Conservation (phyloP, 2,113 vertebrate species). For the Ardeotis arabs region DNA sequence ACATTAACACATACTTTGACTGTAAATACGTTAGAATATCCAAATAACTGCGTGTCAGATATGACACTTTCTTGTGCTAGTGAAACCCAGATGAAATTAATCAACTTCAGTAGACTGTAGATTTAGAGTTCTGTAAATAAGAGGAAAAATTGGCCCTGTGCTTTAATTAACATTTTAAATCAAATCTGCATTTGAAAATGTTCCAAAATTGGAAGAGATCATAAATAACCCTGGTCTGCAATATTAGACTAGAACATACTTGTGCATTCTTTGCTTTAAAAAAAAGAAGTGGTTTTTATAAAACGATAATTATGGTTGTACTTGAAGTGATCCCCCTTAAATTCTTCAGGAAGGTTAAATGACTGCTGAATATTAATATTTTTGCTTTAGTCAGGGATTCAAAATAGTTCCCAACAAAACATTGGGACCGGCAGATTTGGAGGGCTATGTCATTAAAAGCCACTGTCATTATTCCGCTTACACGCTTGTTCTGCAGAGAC, state of each 20-base stretch:
- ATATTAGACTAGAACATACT: conserved; percentile 45
- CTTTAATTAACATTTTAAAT: conserved; percentile 73
- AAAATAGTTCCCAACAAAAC: background rate
- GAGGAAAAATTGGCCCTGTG: conserved; percentile 32
- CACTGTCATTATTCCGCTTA: background rate
- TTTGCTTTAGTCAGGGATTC: conserved; percentile 19
- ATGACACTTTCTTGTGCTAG: conserved; percentile 31
- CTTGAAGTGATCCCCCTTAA: conserved; percentile 21
- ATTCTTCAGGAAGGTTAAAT: conserved; percentile 52
- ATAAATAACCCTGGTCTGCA: conserved; percentile 61
- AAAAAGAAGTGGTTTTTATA: background rate
- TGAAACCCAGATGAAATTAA: conserved; percentile 63
- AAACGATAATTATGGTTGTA: background rate
- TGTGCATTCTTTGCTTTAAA: conserved; percentile 2
- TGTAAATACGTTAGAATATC: conserved; percentile 37
- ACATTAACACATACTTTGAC: conserved; percentile 25
- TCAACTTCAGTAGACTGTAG: conserved; percentile 38
- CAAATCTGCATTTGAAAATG: conserved; percentile 63
- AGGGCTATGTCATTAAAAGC: conserved; percentile 19
- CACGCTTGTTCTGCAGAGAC: background rate
- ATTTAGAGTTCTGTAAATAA: conserved; percentile 64
- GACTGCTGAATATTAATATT: conserved; percentile 52
- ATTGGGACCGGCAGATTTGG: background rate
- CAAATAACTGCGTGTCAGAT: conserved; percentile 49
- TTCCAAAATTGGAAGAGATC: conserved; percentile 50